Percentiles rank a stretch among this genome's conserved stretches.
Conservation (phyloP, 2,888 invertebrate species). For the Philereme vetulata region DNA sequence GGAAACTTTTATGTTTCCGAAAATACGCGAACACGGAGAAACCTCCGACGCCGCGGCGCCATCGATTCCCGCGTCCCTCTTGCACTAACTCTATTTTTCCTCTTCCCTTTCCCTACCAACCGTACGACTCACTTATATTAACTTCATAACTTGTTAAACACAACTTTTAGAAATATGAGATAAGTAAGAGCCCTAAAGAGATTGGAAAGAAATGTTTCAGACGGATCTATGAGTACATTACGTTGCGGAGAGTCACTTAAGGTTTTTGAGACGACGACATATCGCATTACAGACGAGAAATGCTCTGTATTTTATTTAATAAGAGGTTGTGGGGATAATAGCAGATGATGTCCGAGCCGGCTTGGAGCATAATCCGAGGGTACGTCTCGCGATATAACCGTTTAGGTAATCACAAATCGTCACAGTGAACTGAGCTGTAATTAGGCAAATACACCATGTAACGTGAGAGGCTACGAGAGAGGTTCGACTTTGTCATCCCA, state of each 20-base stretch:
- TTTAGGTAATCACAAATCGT: slow-evolving; percentile 75
- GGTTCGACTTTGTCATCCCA: slow-evolving; percentile 51
- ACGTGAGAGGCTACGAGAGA: slow-evolving; percentile 55
- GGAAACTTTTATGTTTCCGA: slow-evolving; percentile 52
- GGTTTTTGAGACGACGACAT: slow-evolving; percentile 51
- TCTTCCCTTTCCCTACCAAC: slow-evolving; percentile 65
- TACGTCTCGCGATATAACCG: slow-evolving; percentile 64
- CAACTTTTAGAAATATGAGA: slow-evolving; percentile 74
- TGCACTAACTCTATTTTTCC: slow-evolving; percentile 69
- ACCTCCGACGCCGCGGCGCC: slow-evolving; percentile 61
- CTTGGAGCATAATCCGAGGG: slow-evolving; percentile 56
- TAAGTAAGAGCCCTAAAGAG: slow-evolving; percentile 63
- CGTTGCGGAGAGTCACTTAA: slow-evolving; percentile 50
- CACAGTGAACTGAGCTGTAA: slow-evolving; percentile 75
- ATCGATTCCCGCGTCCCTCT: slow-evolving; percentile 59
- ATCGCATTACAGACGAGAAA: slow-evolving; percentile 51
- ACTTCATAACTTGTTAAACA: slow-evolving; percentile 77
- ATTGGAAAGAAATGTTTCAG: slow-evolving; percentile 63
- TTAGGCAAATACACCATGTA: slow-evolving; percentile 81
- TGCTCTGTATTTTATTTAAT: slow-evolving; percentile 59
- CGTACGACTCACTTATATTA: slow-evolving; percentile 72
- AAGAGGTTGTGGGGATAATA: slow-evolving; percentile 51
- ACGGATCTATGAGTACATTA: slow-evolving; percentile 47
- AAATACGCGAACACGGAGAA: slow-evolving; percentile 36
- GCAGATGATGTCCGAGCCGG: slow-evolving; percentile 52